Evolutionary conservation across 2,888 invertebrate species (phyloP), one percentile per base, ranked within the genome.

Genomic region (Petrophora chlorosata): DNA sequence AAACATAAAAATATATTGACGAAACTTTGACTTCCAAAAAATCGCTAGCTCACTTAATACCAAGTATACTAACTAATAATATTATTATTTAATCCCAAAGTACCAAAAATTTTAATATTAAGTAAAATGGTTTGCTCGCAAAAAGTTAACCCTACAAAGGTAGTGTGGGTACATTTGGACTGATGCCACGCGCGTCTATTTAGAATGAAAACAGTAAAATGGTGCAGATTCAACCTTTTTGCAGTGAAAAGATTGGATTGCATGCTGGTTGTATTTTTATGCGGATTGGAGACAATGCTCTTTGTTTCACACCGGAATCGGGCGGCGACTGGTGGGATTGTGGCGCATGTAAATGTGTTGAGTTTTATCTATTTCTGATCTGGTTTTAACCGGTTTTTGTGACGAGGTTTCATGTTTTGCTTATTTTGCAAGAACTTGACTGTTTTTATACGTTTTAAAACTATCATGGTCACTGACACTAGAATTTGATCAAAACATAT

Each of bases 231-330:
- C 63, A 65, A 70, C 67, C 66, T 66, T 70, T 74, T 70, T 66
- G 63, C 63, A 10, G 57, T 70, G 70, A 67, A 72, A 67, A 76
- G 74, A 79, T 79, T 76, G 78, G 69, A 76, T 75, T 70, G 73
- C 65, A 63, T 56, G 54, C 64, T 62, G 64, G 66, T 67, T 61
- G 62, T 61, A 65, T 67, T 64, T 73, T 73, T 74, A 73, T 69
- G 65, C 64, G 70, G 69, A 69, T 68, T 53, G 67, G 67, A 72
- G 65, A 70, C 71, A 69, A 67, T 68, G 69, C 66, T 61, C 67
- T 71, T 70, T 70, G 67, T 71, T 61, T 63, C 25, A 33, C 53
- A 29, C 44, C 35, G 53, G 32, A n/a, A n/a, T n/a, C n/a, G n/a
- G n/a, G n/a, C n/a, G n/a, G n/a, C n/a, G 41, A 13, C 12, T 10